Base-by-base conservation (phyloP, 2,888 invertebrate species). In the Odontothrips loti region DNA sequence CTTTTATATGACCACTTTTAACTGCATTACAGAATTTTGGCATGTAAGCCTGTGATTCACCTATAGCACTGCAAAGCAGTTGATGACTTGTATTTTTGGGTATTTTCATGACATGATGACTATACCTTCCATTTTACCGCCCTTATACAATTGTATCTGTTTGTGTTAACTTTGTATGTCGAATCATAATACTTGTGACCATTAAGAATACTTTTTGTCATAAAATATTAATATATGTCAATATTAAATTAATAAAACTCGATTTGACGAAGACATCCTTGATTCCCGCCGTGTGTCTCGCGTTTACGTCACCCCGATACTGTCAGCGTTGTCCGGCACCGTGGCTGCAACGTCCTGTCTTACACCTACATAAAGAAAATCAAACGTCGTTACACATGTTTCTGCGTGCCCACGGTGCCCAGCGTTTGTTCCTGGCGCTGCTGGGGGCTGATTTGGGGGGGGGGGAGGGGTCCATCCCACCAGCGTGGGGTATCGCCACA, bases 161-260 rank as follows among this genome's bases (percentile, higher is more conserved):
- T 58, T 58, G 34, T 75, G 23, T 27, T 75, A 75, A 75, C 23
- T 75, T 75, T 12, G 27, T 27, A 9, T 75, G 68, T 75, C 68
- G 27, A 58, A 58, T 58, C 58, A 20, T 20, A 58, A 75, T 27
- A 12, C 68, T 75, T 75, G 68, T 27, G 68, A 75, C 68, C 68
- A 75, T 9, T 27, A 75, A 75, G 68, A 27, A 75, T 8, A 27
- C 9, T 27, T 75, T 75, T 75, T 75, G 68, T 75, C 68, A 75
- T 75, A 58, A 12, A 12, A 75, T 75, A 68, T 68, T 68, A 68
- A n/a, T 68, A 75, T 75, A 27, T 6, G 23, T 75, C 68, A 75
- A 27, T 27, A 75, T 23, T 75, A 75, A 75, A 75, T 75, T 75
- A 75, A 75, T 75, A 27, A 23, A 75, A 23, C 23, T 27, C 68